These are phyloP conservation scores for Chrysina gloriosa DNA, from an alignment of 2,888 invertebrate genomes.

Conservation along the genomic window DNA sequence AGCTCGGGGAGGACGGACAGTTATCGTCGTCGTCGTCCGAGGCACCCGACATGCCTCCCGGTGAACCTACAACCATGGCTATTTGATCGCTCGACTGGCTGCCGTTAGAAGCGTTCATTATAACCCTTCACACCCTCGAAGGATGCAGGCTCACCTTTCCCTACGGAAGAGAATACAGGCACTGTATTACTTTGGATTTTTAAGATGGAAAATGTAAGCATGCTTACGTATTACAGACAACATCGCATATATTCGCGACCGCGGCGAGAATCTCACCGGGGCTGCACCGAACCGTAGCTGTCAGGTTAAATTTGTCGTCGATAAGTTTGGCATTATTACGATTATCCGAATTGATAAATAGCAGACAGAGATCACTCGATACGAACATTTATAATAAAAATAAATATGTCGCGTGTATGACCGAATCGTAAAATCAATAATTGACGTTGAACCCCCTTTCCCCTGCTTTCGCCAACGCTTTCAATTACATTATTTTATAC, in stretches of 20 bases:
- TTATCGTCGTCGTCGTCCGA: constrained; percentile 86
- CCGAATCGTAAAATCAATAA: constrained; percentile 61
- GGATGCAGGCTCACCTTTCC: constrained; percentile 58
- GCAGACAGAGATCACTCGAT: constrained; percentile 16
- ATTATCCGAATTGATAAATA: neutral
- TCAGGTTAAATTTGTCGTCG: constrained; percentile 10
- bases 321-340: neutral
- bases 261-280: constrained; percentile 12
- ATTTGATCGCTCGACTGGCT: constrained; percentile 67
- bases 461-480: constrained; percentile 47
- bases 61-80: constrained; percentile 72
- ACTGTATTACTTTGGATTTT: constrained; percentile 7
- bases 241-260: constrained; percentile 38
- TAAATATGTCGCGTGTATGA: constrained; percentile 22
- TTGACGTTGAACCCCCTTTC: constrained; percentile 61
- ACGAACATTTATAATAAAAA: constrained; percentile 38
- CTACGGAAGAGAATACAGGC: constrained; percentile 40
- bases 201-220: neutral
- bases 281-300: neutral
- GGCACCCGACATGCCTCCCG: constrained; percentile 64
- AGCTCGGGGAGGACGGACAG: constrained; percentile 83
- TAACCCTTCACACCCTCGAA: constrained; percentile 60
- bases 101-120: constrained; percentile 64
- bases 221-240: constrained; percentile 42
- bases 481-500: neutral